Evolutionary conservation across 2,797 vertebrate species (phyloP).

Genomic region (Squalus acanthias): DNA sequence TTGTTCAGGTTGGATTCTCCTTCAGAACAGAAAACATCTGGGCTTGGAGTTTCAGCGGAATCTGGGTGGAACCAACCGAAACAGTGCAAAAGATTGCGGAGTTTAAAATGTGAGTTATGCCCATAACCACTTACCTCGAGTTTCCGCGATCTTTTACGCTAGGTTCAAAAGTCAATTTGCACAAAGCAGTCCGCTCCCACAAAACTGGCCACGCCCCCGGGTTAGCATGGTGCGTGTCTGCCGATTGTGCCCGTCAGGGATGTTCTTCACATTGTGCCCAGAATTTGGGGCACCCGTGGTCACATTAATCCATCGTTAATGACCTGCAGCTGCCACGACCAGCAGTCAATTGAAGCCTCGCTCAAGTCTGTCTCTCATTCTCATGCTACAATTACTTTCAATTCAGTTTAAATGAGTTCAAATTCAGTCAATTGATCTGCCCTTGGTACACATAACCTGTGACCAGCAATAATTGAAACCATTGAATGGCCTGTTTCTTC

Average conservation of each 20-base stretch:
- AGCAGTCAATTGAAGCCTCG: background rate
- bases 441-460: background rate
- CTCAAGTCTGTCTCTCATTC: background rate
- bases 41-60: background rate
- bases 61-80: background rate
- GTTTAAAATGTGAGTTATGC: background rate
- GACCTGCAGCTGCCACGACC: too few relatives aligned
- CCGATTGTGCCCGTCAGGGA: background rate
- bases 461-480: background rate
- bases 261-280: background rate
- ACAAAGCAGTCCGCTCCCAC: background rate
- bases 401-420: background rate
- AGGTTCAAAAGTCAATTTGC: background rate
- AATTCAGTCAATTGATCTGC: background rate
- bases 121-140: background rate
- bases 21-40: background rate
- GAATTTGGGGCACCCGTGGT: too few relatives aligned
- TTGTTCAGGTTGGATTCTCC: background rate
- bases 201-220: background rate
- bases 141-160: too few relatives aligned
- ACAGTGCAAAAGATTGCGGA: background rate
- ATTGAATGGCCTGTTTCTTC: background rate
- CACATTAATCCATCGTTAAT: too few relatives aligned
- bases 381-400: background rate
- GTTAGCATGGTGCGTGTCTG: background rate